These are phyloP conservation scores for Asbolus verrucosus DNA, from an alignment of 1,140 invertebrate species.

Conservation along the genomic window DNA sequence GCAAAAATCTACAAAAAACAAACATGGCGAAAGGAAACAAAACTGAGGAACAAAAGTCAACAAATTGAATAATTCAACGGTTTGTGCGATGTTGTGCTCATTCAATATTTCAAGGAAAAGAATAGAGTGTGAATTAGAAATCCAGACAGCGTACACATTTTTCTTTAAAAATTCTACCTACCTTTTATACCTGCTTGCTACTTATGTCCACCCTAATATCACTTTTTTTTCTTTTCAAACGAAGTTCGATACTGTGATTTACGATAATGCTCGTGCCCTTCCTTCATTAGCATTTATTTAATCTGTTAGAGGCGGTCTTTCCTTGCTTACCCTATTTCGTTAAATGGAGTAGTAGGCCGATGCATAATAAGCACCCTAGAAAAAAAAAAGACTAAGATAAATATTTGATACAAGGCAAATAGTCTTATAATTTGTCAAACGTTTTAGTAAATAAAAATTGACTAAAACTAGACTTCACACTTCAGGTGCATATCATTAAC, in stretches of 20 bases:
- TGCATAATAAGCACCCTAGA: slow-evolving; percentile 1
- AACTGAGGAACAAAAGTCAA: slow-evolving; percentile 21
- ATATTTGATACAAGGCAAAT: no score
- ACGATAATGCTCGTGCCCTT: slow-evolving; percentile 8
- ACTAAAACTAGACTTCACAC: no score
- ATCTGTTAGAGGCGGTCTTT: slow-evolving; percentile 12
- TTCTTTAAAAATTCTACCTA: background rate
- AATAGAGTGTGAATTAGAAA: background rate
- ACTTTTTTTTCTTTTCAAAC: background rate
- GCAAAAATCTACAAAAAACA: slow-evolving; percentile 10
- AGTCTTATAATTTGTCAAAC: no score
- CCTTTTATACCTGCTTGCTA: slow-evolving; percentile 5
- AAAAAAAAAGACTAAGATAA: slow-evolving; percentile 5
- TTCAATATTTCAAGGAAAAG: slow-evolving; percentile 4
- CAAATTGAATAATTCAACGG: slow-evolving; percentile 35
- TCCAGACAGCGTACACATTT: background rate
- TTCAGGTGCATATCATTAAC: no score
- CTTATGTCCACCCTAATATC: slow-evolving; percentile 14
- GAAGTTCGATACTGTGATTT: slow-evolving; percentile 24
- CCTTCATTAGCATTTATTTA: slow-evolving; percentile 35
- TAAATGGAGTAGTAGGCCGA: background rate
- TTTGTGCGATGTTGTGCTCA: background rate
- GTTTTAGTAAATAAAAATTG: no score
- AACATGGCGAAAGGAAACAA: background rate
- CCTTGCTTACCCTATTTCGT: background rate